Base-by-base conservation (phyloP, 2,797 vertebrate species). In the Hydrophis major region DNA sequence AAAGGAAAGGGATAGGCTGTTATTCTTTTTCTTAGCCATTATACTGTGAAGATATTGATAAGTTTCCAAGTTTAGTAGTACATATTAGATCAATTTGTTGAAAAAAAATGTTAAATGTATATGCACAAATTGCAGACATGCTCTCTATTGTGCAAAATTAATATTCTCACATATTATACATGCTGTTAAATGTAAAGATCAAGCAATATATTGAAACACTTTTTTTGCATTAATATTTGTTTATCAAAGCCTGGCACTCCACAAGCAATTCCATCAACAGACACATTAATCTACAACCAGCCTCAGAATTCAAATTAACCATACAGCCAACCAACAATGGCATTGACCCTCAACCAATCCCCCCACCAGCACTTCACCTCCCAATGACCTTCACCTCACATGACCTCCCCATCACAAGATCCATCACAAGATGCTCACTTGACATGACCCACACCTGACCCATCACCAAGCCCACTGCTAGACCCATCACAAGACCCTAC, bases 181-280 rank as follows among this genome's bases (percentile, higher is more conserved):
- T 90, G 86, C 83, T 89, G 47, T 86, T 74, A 90, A 90, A 47
- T 87, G 59, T 55, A 2, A 20, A 87, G 55, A 16, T 86, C 1
- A 66, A 87, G 92, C 94, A 95, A 90, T 95, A 93, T 96, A 88
- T 50, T 94, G 90, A 95, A 96, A 97, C 95, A 96, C 91, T 93
- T 61, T 89, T 93, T 93, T 95, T 95, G 93, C 87, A 6, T 92
- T 91, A 94, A 83, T 83, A 42, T 83, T 83, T 83, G 32, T 74
- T 74, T 74, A 74, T 74, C 5, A 6, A 18, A 18, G 32, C 69
- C 32, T 74, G 69, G 69, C 16, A 74, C 2, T 37, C n/a, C n/a
- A 74, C 69, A 74, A 74, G 6, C 69, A 74, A 74, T 74, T 74
- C 32, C 66, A 69, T 69, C 66, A 32, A 69, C 14, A 69, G n/a